Conservation (phyloP, 2,113 vertebrate genomes). For the Anser cygnoides region DNA sequence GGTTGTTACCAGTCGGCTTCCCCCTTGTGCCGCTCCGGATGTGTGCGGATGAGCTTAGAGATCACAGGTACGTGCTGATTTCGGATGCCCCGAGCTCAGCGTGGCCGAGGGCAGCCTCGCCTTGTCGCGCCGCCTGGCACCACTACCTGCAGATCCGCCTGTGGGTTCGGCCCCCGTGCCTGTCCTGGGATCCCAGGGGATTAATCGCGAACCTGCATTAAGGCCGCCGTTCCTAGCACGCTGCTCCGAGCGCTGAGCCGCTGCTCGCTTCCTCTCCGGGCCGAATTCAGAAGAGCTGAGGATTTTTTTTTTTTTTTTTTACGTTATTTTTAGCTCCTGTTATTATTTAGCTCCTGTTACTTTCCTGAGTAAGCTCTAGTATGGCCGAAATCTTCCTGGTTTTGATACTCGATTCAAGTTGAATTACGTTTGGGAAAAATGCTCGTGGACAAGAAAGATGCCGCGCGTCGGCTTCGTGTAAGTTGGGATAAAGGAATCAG, state of each 20-base stretch:
- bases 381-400: not conserved
- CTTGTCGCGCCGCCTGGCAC: not conserved
- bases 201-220: not conserved
- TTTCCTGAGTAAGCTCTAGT: not conserved
- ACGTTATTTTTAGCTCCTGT: not conserved
- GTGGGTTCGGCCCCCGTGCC: not conserved
- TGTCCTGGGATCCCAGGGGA: not conserved
- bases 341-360: not conserved
- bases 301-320: not conserved
- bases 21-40: too few species aligned
- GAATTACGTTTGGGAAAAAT: not conserved
- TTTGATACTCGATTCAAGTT: not conserved
- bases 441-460: not conserved
- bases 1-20: too few species aligned
- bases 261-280: not conserved
- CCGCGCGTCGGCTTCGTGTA: fast-evolving
- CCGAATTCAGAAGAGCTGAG: not conserved
- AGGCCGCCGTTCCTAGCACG: not conserved
- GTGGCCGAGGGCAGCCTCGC: too few species aligned
- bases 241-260: not conserved
- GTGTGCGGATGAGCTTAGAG: too few species aligned
- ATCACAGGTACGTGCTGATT: too few species aligned
- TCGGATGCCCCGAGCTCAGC: too few species aligned
- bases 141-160: not conserved
- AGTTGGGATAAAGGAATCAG: not conserved